Conservation (phyloP, 2,113 vertebrate genomes). For the Nipponia nippon region DNA sequence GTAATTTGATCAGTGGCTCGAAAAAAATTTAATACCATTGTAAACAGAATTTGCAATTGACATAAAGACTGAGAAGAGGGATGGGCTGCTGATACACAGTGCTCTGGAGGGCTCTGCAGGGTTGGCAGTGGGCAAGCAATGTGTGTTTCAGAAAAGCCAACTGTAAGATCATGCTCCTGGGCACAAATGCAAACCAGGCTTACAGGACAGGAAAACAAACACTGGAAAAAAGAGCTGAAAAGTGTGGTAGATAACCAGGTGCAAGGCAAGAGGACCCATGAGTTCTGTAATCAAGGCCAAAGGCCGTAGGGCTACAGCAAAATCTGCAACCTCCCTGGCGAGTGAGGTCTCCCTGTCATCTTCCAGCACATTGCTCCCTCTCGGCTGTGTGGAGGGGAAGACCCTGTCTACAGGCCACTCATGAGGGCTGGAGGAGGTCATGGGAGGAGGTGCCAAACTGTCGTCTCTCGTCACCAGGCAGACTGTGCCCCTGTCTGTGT, state of each 20-base stretch:
- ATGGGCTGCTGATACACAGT: neutral
- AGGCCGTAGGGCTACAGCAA: neutral
- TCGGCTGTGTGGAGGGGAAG: accelerated
- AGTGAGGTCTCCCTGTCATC: neutral
- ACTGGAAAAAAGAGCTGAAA: neutral
- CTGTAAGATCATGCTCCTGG: neutral
- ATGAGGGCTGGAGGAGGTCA: accelerated
- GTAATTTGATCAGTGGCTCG: neutral
- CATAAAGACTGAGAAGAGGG: neutral
- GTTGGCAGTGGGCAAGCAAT: neutral
- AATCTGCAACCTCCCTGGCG: accelerated
- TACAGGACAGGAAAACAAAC: neutral
- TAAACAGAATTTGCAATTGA: neutral
- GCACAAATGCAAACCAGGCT: neutral
- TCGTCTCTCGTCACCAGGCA: neutral
- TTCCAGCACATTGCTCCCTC: neutral
- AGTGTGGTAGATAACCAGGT: neutral
- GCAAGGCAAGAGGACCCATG: neutral
- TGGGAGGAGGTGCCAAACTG: neutral
- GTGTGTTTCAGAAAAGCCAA: neutral
- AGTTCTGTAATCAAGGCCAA: neutral
- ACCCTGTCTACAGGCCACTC: accelerated
- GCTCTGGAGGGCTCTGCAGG: accelerated
- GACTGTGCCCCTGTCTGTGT: neutral
- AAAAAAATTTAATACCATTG: neutral